These are phyloP conservation scores for Rhodeus uyekii DNA, from an alignment of 2,797 vertebrate species.

Conservation along the genomic window DNA sequence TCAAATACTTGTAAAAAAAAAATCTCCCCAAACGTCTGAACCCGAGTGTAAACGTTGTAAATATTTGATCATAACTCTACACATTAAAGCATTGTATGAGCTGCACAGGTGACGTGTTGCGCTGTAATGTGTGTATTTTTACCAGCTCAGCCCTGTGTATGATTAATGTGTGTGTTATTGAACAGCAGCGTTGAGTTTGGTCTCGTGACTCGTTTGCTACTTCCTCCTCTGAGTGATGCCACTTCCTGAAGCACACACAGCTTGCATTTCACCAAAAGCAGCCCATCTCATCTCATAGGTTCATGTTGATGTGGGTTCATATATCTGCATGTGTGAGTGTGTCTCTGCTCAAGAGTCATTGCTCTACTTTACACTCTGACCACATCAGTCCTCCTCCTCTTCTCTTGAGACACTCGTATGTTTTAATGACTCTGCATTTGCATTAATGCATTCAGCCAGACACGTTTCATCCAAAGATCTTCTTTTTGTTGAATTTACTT, in stretches of 20 bases:
- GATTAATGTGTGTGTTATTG: background rate
- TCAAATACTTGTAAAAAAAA: too few species aligned
- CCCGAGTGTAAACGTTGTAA: too few species aligned
- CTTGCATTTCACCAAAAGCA: slow-evolving; percentile 18
- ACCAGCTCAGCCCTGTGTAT: too few species aligned
- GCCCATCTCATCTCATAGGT: background rate
- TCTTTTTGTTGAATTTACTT: too few species aligned
- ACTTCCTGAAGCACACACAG: slow-evolving; percentile 65
- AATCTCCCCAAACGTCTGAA: too few species aligned
- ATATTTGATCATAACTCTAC: too few species aligned
- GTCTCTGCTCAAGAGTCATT: background rate
- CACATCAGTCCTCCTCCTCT: background rate
- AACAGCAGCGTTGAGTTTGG: background rate
- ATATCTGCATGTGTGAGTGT: background rate
- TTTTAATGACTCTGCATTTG: background rate
- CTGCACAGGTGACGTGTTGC: too few species aligned
- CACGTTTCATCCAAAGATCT: too few species aligned
- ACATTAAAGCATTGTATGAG: too few species aligned
- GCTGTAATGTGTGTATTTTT: background rate
- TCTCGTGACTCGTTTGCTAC: slow-evolving; percentile 55
- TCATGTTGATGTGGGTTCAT: background rate
- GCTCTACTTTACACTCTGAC: slow-evolving; percentile 9
- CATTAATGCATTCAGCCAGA: too few species aligned
- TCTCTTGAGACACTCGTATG: background rate
- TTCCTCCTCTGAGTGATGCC: slow-evolving; percentile 69